Conservation (phyloP, 2,797 vertebrate species). For the Cynopterus sphinx region DNA sequence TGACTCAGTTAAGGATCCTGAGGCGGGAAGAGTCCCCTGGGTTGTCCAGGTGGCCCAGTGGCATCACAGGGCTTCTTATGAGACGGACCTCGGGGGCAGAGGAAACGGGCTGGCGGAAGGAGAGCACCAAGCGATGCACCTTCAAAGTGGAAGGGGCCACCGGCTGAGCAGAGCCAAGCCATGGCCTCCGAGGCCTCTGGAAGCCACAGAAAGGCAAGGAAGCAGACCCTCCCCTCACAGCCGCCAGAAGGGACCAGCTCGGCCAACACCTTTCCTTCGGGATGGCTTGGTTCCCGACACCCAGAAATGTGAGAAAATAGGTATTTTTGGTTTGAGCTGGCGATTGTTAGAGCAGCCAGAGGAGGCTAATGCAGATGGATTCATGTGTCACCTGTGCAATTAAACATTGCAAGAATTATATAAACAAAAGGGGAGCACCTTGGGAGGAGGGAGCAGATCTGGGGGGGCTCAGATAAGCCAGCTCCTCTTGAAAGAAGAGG, state of each 20-base stretch:
- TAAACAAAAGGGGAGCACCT: background rate
- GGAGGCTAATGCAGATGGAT: background rate
- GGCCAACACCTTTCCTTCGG: background rate
- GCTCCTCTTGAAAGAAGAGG: background rate
- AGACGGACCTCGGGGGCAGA: background rate
- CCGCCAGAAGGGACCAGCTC: background rate
- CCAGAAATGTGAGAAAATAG: background rate
- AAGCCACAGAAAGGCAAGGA: background rate
- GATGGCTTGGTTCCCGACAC: background rate
- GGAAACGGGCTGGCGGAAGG: fast-evolving
- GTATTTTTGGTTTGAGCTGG: too few relatives aligned
- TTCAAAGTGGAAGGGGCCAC: background rate
- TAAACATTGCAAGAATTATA: too few relatives aligned
- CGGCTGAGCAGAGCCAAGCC: too few relatives aligned
- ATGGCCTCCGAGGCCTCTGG: background rate
- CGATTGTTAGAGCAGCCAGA: background rate
- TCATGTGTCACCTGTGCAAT: fast-evolving
- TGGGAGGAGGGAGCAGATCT: background rate
- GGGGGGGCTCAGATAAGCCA: background rate
- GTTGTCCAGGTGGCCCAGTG: background rate
- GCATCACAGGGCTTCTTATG: background rate
- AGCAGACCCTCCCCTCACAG: background rate
- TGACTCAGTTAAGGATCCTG: background rate
- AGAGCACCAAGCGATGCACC: fast-evolving
- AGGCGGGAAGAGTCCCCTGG: background rate